phyloP scores from a whole-genome alignment of 2,888 invertebrate genomes.

The Octonoba sinensis region DNA sequence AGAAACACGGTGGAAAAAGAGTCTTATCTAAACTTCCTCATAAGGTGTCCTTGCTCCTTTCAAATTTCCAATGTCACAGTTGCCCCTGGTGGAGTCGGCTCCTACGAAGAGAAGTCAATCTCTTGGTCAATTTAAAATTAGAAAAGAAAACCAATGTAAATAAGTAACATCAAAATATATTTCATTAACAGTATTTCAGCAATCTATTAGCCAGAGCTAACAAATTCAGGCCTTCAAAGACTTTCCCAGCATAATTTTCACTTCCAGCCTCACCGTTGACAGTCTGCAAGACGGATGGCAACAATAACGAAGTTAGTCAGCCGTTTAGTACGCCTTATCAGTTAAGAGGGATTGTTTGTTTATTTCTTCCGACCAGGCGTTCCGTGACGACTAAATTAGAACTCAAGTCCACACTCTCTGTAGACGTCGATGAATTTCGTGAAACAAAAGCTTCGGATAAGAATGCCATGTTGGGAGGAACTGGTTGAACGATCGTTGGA shows the following conservation, averaged over 20 bases:
- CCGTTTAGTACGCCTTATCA: slow-evolving; percentile 55
- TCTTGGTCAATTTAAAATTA: no score
- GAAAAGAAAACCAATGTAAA: no score
- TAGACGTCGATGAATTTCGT: no score
- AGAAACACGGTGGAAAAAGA: no score
- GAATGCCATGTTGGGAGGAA: neutral
- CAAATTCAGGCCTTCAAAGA: no score
- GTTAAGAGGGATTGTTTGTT: slow-evolving; percentile 24
- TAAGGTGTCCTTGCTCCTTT: no score
- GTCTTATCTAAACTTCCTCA: no score
- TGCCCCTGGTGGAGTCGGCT: no score
- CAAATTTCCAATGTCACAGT: no score
- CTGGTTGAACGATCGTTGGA: slow-evolving; percentile 13
- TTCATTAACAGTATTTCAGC: neutral
- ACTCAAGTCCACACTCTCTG: slow-evolving; percentile 56
- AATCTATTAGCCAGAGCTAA: neutral
- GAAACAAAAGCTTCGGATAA: neutral
- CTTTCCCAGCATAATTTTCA: no score
- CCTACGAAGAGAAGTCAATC: no score
- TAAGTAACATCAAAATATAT: no score
- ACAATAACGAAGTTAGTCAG: slow-evolving; percentile 59
- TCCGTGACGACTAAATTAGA: slow-evolving; percentile 35
- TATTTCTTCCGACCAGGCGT: slow-evolving; percentile 30
- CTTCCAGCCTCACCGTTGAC: slow-evolving; percentile 22
- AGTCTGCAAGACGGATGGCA: slow-evolving; percentile 46